Evolutionary conservation across 2,797 vertebrate genomes (phyloP), one percentile per base, ranked within the genome.

Genomic region (Phoxinus dragarum): DNA sequence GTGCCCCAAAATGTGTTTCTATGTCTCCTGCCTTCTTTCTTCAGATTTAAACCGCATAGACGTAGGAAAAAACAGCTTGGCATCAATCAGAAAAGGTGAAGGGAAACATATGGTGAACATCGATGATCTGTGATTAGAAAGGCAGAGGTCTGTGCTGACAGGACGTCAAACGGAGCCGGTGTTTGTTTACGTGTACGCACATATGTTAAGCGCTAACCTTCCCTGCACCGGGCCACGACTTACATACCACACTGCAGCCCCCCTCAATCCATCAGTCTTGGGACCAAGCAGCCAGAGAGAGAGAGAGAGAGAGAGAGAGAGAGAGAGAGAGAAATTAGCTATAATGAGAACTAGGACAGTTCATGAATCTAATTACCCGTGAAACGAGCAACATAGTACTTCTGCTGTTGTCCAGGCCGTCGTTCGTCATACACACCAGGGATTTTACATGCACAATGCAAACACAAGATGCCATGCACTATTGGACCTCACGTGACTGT

Each of bases 311-410:
- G 76, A 68, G 84, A 88, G 84, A 61, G 76, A 84, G 64, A 72
- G 71, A 27, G 27, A 27, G 27, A 27, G 27, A 27, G 27, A 27
- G 27, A 27, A 64, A 52, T n/a, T 76, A 83, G 68, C 92, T 92
- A 92, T 95, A 94, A 95, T 94, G 94, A 95, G 95, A 94, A 94
- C 94, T 94, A 94, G 93, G 91, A 93, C 94, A 93, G 93, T 93
- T 90, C 93, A 95, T 95, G 93, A 94, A 95, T 94, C 93, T 95
- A 95, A 95, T 95, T 94, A 95, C 94, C 94, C 94, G 93, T 95
- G 95, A 95, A 95, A 94, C 93, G 93, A 95, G 94, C 93, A 94
- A 91, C 89, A 88, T 91, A 90, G 92, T 92, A 80, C 89, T 38
- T 69, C 47, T 92, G 93, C 91, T 91, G 90, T 82, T 88, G 83